Evolutionary conservation across 2,113 vertebrate species (phyloP), one percentile per base, ranked within the genome.

Genomic region (Phalacrocorax brasilianus): DNA sequence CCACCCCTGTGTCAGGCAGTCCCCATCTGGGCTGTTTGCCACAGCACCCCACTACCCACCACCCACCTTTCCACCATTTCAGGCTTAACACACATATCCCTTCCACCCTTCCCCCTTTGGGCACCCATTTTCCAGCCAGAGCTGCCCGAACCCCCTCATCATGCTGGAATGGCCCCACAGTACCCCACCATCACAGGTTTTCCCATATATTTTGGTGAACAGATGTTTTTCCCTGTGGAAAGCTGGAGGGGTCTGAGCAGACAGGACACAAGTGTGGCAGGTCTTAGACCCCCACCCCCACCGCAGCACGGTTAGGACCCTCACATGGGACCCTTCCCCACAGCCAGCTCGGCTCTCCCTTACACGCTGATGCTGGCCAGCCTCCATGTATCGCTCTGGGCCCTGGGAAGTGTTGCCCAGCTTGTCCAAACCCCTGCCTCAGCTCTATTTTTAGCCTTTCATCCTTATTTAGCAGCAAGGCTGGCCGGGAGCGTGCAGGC

Each of bases 401-500:
- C 47, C 44, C 62, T 32, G n/a, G 56, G 74, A 88, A 90, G 71
- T 16, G 38, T 53, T 87, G 20, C 44, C 33, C 16, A 5, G 15
- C 55, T 71, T 71, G 38, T 44, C 92, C 95, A 88, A 91, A 85
- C 68, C 47, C 49, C 65, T 32, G n/a, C 53, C 83, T 78, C 32
- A 5, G 86, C 52, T 80, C 97, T 97, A 97, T 97, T 97, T 97
- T 97, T 97, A 97, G 93, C 77, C 11, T 92, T 88, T 85, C 87
- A 1, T 93, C 97, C 97, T 97, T 97, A 97, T 97, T 97, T 97
- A 97, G 97, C 92, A 95, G 95, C 59, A 1, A 81, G 88, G 89
- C 89, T 3, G 0, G 61, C 70, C 2, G 5, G 89, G 73, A 88
- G 45, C 4, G 2, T 30, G 93, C 87, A 61, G 75, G 76, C 61